Base-by-base conservation (phyloP, 2,888 invertebrate species). In the Herminia tarsipennalis region DNA sequence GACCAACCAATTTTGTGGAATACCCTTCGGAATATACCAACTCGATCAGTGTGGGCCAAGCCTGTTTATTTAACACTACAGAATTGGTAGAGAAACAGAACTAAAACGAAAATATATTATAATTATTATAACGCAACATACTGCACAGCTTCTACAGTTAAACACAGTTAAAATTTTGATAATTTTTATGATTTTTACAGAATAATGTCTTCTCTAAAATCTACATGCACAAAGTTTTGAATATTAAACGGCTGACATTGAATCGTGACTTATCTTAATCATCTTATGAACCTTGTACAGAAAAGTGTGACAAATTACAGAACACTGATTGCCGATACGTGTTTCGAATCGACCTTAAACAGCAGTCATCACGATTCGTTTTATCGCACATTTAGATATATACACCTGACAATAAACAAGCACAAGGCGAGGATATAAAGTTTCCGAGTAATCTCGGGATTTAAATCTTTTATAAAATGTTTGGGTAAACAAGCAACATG, bases 381-480 rank as follows among this genome's bases (percentile, higher is more conserved):
- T 29, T 9, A 38, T 32, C 5, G 10, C 12, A 5, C 10, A 39
- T 6, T 9, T 12, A 10, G 17, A 21, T 27, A 22, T 10, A 12
- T 10, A 1, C 14, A 45, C 39, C 32, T 28, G 24, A 47, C 36
- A 47, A 35, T 44, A 46, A 40, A 49, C 36, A 5, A 17, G n/a
- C 52, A 36, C 33, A 38, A 34, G 13, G 14, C 22, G 18, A n/a
- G 17, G 25, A n/a, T 33, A 18, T 13, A 35, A 29, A 42, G 17
- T 48, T 49, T 13, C 22, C 13, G 13, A 30, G 53, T 34, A 65
- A 62, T 54, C 51, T 53, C 44, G 30, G 34, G 47, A 12, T 50
- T 56, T 39, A 54, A 52, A 62, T 59, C 46, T 60, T 49, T 48
- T 52, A 63, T 57, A 66, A 62, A 66, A 66, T 57, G 49, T 60